phyloP scores from a whole-genome alignment of 2,888 invertebrate species.

The Diplazon laetatorius region DNA sequence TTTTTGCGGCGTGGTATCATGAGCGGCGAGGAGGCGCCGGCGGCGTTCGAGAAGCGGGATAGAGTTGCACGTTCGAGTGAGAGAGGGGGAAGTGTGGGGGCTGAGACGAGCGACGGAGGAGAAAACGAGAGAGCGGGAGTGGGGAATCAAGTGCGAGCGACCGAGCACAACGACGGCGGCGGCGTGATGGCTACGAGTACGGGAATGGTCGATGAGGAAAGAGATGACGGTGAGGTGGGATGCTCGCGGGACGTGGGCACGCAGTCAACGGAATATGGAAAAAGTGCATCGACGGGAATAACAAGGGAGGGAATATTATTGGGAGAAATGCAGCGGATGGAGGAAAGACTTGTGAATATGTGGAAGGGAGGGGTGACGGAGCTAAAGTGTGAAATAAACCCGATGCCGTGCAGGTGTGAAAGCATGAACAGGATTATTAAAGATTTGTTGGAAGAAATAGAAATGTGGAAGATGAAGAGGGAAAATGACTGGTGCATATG shows the following conservation, averaged over 20 bases:
- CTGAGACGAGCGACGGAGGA: neutral
- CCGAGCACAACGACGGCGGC: too few species aligned
- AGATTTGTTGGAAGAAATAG: slow-evolving; percentile 4
- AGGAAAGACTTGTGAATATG: slow-evolving; percentile 10
- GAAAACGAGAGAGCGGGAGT: neutral
- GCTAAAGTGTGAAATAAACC: slow-evolving; percentile 6
- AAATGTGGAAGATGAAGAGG: slow-evolving; percentile 15
- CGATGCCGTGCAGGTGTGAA: slow-evolving; percentile 31
- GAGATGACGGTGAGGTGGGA: neutral
- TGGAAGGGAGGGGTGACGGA: neutral
- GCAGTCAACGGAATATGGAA: neutral
- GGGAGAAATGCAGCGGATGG: neutral
- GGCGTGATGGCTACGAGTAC: too few species aligned
- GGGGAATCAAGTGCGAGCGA: too few species aligned
- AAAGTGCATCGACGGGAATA: neutral
- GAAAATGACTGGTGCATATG: neutral
- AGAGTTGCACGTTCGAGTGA: neutral
- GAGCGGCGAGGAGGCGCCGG: too few species aligned
- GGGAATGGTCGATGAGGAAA: neutral
- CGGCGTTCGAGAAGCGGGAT: too few species aligned
- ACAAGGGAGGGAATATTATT: neutral
- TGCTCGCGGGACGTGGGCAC: neutral
- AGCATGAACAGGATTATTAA: slow-evolving; percentile 29
- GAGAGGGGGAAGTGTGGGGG: neutral
- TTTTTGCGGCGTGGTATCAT: too few species aligned